Base-by-base conservation (phyloP, 2,888 invertebrate species). In the Oscheius sp. region DNA sequence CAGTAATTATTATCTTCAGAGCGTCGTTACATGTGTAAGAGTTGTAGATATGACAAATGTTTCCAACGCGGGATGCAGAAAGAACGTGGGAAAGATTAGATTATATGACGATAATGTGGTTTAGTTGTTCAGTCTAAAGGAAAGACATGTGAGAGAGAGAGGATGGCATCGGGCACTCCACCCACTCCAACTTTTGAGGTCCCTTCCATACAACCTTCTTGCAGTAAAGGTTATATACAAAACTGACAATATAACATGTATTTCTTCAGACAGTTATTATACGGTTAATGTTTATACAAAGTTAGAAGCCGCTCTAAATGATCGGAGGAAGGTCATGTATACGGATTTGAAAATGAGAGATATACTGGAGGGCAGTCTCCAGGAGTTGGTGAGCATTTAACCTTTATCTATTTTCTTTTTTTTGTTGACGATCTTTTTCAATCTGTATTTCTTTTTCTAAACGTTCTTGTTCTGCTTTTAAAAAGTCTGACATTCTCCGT, bases 31-130 rank as follows among this genome's bases (percentile, higher is more conserved):
- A 67, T 78, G 51, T 78, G 78, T 50, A 66, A 75, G 45, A 73
- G 71, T 17, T 78, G 78, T 54, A 64, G 78, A 26, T 78, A 68
- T 57, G 65, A 70, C n/a, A 76, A 75, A 62, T 78, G 78, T 64
- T 44, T 75, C 33, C 65, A 68, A 17, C 74, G 72, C n/a, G 78
- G 78, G 56, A 78, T 78, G 78, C 67, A 73, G 47, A 68, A 57
- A 61, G 74, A 78, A 41, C 61, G 77, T 78, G 67, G 69, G 75
- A 70, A 20, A 47, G 20, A 47, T 24, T 20, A 47, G 24, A 14
- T 5, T 36, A 56, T 36, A 6, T 9, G n/a, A 56, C 33, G 6
- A 4, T n/a, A 24, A 20, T 12, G 4, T 41, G 41, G 14, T 41
- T 2, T 44, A 59, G 59, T 59, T 14, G 59, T 59, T n/a, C 59